Conservation (phyloP, 2,888 invertebrate genomes). For the Argyresthia albistria region DNA sequence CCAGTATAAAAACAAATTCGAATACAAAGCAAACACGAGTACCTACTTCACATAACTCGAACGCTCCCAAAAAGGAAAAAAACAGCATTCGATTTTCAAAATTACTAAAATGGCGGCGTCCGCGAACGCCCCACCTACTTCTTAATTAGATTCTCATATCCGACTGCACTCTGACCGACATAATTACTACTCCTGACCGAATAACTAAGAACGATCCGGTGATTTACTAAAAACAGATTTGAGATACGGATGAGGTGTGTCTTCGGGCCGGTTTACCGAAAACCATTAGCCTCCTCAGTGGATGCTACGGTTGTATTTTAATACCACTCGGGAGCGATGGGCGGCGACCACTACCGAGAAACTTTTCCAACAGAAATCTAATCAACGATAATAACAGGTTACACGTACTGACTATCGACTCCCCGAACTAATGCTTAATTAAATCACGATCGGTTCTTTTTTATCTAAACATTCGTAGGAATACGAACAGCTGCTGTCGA, state of each 20-base stretch:
- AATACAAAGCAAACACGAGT: conserved; percentile 12
- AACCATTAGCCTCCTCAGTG: conserved; percentile 66
- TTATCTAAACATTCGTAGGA: conserved; percentile 35
- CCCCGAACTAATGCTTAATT: conserved; percentile 62
- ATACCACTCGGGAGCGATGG: conserved; percentile 67
- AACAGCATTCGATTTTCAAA: conserved; percentile 27
- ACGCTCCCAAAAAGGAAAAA: conserved; percentile 12
- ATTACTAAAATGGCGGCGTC: conserved; percentile 29
- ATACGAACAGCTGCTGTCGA: conserved; percentile 40
- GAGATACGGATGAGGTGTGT: conserved; percentile 58
- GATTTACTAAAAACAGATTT: conserved; percentile 66
- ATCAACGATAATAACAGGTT: conserved; percentile 72
- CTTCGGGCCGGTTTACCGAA: conserved; percentile 67
- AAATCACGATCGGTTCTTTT: conserved; percentile 57
- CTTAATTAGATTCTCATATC: conserved; percentile 67
- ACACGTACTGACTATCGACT: conserved; percentile 58
- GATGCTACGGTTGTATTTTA: conserved; percentile 67
- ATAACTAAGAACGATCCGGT: conserved; percentile 52
- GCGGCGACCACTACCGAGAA: conserved; percentile 71
- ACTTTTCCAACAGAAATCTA: conserved; percentile 72
- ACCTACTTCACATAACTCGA: conserved; percentile 6
- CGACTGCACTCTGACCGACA: conserved; percentile 69
- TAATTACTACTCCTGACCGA: conserved; percentile 66
- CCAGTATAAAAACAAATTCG: conserved; percentile 15
- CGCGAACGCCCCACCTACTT: conserved; percentile 37